Percentiles rank a stretch among this genome's conserved stretches.
Conservation (phyloP, 2,113 vertebrate genomes). For the Bos taurus region ARS-UCD2.0 NC_037338.1:71085001-71085500, state of each 20-base stretch:
- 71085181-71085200: conserved; percentile 24
- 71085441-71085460: neutral
- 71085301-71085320: neutral
- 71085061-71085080: neutral
- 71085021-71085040: neutral
- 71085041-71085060: neutral
- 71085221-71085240: neutral
- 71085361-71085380: neutral
- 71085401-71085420: neutral
- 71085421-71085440: neutral
- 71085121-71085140: neutral
- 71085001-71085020: neutral
- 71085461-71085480: neutral
- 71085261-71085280: neutral
- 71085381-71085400: neutral
- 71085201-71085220: neutral
- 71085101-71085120: neutral
- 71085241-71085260: neutral
- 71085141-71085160: neutral
- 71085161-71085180: conserved; percentile 50
- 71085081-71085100: neutral
- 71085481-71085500: neutral
- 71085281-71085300: neutral
- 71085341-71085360: neutral
- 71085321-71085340: neutral